A percentile compares a stretch with the other conserved stretches of the same genome.
Evolutionary conservation across 2,797 vertebrate species (phyloP).

Genomic region (Chromis chromis): DNA sequence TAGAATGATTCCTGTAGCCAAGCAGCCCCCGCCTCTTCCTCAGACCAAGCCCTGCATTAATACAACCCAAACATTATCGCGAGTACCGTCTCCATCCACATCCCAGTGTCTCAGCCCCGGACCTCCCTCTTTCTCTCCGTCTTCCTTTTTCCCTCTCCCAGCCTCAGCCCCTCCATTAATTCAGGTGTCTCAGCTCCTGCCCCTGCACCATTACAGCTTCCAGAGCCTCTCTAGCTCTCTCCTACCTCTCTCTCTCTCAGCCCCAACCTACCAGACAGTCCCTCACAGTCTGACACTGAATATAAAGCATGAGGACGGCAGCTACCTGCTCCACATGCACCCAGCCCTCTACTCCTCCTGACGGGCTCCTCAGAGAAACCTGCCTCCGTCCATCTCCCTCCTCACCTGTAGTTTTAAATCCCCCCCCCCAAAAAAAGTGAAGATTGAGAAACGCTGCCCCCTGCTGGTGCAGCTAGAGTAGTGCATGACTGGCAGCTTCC

Average conservation of each 20-base stretch:
- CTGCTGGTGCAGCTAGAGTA: conserved; percentile 71
- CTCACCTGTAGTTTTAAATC: conserved; percentile 75
- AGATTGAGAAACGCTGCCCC: conserved; percentile 80
- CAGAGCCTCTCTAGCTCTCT: conserved; percentile 64
- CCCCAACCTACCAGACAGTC: conserved; percentile 78
- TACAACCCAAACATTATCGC: conserved; percentile 51
- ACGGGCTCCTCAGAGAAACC: conserved; percentile 73
- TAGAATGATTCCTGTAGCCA: conserved; percentile 80
- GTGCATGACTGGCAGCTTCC: conserved; percentile 37
- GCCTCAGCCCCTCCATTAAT: conserved; percentile 73
- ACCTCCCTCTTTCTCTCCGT: conserved; percentile 30
- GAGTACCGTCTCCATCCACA: conserved; percentile 32
- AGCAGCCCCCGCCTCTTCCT: conserved; percentile 60
- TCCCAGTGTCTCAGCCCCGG: conserved; percentile 21
- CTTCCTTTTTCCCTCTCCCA: conserved; percentile 39
- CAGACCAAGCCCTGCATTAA: conserved; percentile 68
- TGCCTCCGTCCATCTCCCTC: conserved; percentile 68
- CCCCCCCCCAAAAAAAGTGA: conserved; percentile 14
- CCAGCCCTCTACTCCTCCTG: conserved; percentile 76
- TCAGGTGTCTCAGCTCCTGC: conserved; percentile 76
- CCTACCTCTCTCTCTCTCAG: conserved; percentile 57
- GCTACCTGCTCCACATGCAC: conserved; percentile 81
- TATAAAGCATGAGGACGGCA: conserved; percentile 82
- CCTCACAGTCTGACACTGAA: conserved; percentile 82
- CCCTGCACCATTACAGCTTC: conserved; percentile 75